Evolutionary conservation across 2,113 vertebrate species (phyloP), one percentile per base, ranked within the genome.

Genomic region (Myotis davidii): DNA sequence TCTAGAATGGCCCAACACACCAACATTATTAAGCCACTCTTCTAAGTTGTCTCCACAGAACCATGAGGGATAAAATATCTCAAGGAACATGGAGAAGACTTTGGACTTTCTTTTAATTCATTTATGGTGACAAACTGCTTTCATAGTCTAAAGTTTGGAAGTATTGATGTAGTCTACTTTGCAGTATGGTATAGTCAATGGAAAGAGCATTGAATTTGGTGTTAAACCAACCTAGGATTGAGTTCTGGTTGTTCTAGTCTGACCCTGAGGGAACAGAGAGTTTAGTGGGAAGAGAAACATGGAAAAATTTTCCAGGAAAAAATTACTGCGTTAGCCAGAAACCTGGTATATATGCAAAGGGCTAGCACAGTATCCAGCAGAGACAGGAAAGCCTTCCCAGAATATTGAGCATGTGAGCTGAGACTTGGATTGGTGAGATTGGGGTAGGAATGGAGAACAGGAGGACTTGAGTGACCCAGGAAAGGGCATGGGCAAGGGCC

Each of bases 61-160:
- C 20, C 23, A 78, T 48, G 76, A 92, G 64, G n/a, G 32, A 69
- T 6, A 85, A 91, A 84, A 48, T 42, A 54, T 77, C 92, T 83
- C 21, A 69, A 84, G 50, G 56, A 83, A 73, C 87, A 27, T 83
- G 77, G 52, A 88, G 27, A 90, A 85, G n/a, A 45, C 21, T 73
- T 95, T 90, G 42, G 70, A 54, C 9, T 90, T 87, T 50, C n/a
- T 89, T 79, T 69, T 23, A 67, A 73, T 88, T 95, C 17, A 27
- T 77, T 48, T 74, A 69, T 56, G 45, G 21, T 85, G 56, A 78
- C 48, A 50, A 39, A 54, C 9, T 83, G 27, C 61, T 82, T 79
- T 82, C 54, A 54, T 39, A 27, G 45, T 37, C 45, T 92, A 9
- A 69, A 39, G 39, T 87, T 83, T 74, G 59, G 48, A 83, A 56